Conservation (phyloP, 2,113 vertebrate genomes). For the Silurus glanis region DNA sequence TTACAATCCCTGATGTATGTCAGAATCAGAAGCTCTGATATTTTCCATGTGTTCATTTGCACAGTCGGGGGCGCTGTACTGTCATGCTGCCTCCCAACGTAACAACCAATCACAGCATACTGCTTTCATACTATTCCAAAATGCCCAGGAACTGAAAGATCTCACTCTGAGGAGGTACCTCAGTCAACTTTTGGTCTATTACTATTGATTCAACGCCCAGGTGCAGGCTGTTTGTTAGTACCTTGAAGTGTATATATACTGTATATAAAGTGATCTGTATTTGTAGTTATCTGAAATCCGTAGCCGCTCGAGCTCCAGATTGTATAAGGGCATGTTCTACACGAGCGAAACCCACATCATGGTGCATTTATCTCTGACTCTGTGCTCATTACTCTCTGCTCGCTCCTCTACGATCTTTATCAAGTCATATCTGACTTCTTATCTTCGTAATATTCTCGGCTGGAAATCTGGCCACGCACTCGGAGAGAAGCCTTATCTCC, state of each 20-base stretch:
- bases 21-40: too few relatives aligned
- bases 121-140: too few relatives aligned
- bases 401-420: neutral
- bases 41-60: too few relatives aligned
- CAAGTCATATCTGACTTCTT: neutral
- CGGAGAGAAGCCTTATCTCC: neutral
- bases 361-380: neutral
- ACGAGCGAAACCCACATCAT: neutral
- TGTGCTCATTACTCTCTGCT: neutral
- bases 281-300: neutral
- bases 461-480: neutral
- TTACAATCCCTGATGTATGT: too few relatives aligned
- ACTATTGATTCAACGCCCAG: too few relatives aligned
- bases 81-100: too few relatives aligned
- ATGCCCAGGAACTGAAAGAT: too few relatives aligned
- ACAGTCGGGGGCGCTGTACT: too few relatives aligned
- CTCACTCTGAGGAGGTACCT: too few relatives aligned
- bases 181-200: too few relatives aligned
- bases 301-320: neutral
- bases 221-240: too few relatives aligned
- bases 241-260: neutral
- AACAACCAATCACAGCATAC: too few relatives aligned
- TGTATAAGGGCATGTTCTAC: neutral
- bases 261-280: neutral
- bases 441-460: neutral